Conservation (phyloP, 2,797 vertebrate genomes). For the Acanthopagrus latus region DNA sequence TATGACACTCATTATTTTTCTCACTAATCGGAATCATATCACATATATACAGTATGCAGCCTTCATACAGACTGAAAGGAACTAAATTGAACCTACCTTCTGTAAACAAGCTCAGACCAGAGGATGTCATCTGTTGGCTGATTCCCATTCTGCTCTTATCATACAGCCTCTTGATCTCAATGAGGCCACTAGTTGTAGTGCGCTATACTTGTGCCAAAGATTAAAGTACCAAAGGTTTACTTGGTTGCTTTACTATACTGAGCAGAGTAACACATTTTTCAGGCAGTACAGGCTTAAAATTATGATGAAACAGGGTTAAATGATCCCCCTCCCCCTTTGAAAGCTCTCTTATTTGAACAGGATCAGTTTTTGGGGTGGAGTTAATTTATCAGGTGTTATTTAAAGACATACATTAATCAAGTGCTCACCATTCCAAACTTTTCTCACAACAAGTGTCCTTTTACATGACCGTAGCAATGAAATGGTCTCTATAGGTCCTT, state of each 20-base stretch:
- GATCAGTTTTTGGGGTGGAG: not conserved
- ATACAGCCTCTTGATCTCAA: not conserved
- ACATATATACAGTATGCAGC: too few relatives aligned
- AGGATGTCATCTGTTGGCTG: not conserved
- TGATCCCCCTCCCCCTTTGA: not conserved
- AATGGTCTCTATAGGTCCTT: not conserved
- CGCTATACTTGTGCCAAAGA: not conserved
- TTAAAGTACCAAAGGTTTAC: not conserved
- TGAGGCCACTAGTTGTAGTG: not conserved
- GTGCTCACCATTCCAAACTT: slow-evolving; percentile 1
- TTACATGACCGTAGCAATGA: not conserved
- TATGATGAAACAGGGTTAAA: not conserved
- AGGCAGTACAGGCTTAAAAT: not conserved
- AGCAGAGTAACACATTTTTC: not conserved
- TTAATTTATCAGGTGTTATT: not conserved
- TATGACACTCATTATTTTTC: too few relatives aligned
- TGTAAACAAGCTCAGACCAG: not conserved
- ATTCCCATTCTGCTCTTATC: slow-evolving; percentile 8
- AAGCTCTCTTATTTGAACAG: not conserved
- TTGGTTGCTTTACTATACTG: not conserved
- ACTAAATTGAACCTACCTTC: not conserved
- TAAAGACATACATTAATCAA: not conserved
- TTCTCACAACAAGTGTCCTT: not conserved
- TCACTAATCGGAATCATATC: too few relatives aligned
- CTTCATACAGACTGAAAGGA: not conserved